A percentile compares a stretch with the other conserved stretches of the same genome.
Evolutionary conservation across 2,113 vertebrate species (phyloP).

Genomic region (Ictalurus punctatus): DNA sequence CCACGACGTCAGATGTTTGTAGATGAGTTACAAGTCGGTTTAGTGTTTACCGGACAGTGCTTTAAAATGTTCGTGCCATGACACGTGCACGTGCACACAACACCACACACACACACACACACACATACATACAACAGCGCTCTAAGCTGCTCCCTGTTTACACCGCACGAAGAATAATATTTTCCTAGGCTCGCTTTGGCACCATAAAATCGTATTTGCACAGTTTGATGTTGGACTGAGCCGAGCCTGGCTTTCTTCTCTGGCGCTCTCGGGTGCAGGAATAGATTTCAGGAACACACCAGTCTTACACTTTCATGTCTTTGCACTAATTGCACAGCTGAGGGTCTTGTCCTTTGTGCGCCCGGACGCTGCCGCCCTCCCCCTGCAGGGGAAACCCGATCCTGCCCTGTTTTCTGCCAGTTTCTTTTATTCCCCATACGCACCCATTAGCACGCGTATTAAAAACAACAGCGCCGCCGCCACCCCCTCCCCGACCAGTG

Average conservation of each 20-base stretch:
- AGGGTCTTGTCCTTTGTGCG: constrained; percentile 54
- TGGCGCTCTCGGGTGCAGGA: constrained; percentile 46
- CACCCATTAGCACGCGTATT: constrained; percentile 56
- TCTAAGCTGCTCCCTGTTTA: constrained; percentile 60
- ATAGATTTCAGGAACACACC: constrained; percentile 49
- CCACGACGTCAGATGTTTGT: constrained; percentile 10
- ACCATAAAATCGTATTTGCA: constrained; percentile 60
- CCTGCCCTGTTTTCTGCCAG: constrained; percentile 36
- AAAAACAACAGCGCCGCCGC: constrained; percentile 47
- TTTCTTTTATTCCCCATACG: constrained; percentile 47
- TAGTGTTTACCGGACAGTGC: constrained; percentile 16
- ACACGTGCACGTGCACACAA: constrained; percentile 31
- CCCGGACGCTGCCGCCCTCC: background rate
- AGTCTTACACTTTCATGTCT: constrained; percentile 57
- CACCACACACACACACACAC: constrained; percentile 21
- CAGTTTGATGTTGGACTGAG: constrained; percentile 56
- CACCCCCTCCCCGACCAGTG: background rate
- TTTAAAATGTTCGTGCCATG: constrained; percentile 31
- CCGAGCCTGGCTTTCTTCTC: constrained; percentile 52
- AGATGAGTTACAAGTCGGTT: background rate
- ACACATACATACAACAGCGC: constrained; percentile 53
- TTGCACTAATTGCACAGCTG: constrained; percentile 59
- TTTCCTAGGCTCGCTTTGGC: constrained; percentile 61
- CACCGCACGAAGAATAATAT: constrained; percentile 60
- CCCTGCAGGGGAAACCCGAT: constrained; percentile 45